Evolutionary conservation across 2,113 vertebrate species (phyloP).

Genomic region (Callospermophilus lateralis): DNA sequence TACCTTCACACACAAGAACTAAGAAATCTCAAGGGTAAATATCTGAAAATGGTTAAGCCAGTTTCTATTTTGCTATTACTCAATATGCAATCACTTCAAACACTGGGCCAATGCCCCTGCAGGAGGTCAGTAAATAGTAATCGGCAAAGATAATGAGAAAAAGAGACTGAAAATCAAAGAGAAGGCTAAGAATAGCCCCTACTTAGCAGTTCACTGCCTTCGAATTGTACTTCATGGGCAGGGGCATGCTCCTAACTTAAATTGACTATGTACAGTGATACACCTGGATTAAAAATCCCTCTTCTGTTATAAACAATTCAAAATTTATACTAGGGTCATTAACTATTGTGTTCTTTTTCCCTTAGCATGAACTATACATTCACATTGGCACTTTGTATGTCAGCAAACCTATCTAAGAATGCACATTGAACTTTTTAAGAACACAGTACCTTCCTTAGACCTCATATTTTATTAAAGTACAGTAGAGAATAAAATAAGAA

Average conservation of each 20-base stretch:
- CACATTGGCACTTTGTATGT: background rate
- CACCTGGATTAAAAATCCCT: background rate
- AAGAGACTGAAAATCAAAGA: constrained; percentile 32
- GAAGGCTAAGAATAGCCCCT: background rate
- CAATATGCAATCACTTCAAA: background rate
- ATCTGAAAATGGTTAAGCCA: background rate
- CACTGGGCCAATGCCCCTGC: background rate
- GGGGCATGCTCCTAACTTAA: background rate
- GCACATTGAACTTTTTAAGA: background rate
- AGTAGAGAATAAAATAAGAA: background rate
- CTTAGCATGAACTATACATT: background rate
- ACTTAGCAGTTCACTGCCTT: background rate
- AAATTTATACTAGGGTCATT: background rate
- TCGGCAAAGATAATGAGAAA: constrained; percentile 63
- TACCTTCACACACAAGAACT: background rate
- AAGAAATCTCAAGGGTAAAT: constrained; percentile 34
- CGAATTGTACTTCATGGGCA: background rate
- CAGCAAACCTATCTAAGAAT: background rate
- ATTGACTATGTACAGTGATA: background rate
- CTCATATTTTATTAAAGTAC: background rate
- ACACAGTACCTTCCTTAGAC: background rate
- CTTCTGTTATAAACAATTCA: background rate
- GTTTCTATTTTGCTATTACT: background rate
- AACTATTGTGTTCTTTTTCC: background rate
- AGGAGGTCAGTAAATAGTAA: constrained; percentile 40